Evolutionary conservation across 2,113 vertebrate genomes (phyloP), one percentile per base, ranked within the genome.

Genomic region (Triplophysa dalaica): DNA sequence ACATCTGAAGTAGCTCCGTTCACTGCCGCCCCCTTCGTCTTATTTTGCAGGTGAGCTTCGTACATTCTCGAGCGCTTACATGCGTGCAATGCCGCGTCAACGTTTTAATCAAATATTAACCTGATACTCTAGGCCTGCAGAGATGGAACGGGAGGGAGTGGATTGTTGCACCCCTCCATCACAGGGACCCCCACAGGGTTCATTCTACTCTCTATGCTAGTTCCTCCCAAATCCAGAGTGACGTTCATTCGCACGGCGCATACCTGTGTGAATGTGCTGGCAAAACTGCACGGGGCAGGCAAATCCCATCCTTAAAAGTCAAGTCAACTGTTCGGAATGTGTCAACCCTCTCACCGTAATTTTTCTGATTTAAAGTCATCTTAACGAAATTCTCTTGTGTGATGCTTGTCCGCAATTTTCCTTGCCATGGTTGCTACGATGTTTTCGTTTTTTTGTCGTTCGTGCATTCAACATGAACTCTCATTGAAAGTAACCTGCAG

Each of bases 211-310:
- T 91, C 88, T 85, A 87, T 82, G 82, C 86, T 86, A 88, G 90
- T 88, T 90, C 88, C 87, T 75, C 76, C 84, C 85, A 92, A 93
- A 93, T 93, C 90, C 88, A 93, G 91, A 93, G 87, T 91, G 92
- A 90, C 91, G 92, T 89, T 87, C 91, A 90, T 94, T 93, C 89
- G 90, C 88, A 83, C 87, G 87, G 87, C 11, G 70, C 89, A 91
- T 92, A 93, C 93, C 92, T 94, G 92, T 87, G 86, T 85, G 73
- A 89, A 87, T 87, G 84, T 85, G 21, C 66, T 14, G 81, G 85
- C 16, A 74, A 45, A 52, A 69, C 91, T 92, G 89, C 89, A 88
- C 89, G 86, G 86, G 89, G 90, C 91, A 92, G 90, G 91, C 91
- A 91, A 91, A 90, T 92, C 88, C 89, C 79, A 69, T 43, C 64